phyloP scores from a whole-genome alignment of 23 tunicate genomes.

The Diplosoma virens region DNA sequence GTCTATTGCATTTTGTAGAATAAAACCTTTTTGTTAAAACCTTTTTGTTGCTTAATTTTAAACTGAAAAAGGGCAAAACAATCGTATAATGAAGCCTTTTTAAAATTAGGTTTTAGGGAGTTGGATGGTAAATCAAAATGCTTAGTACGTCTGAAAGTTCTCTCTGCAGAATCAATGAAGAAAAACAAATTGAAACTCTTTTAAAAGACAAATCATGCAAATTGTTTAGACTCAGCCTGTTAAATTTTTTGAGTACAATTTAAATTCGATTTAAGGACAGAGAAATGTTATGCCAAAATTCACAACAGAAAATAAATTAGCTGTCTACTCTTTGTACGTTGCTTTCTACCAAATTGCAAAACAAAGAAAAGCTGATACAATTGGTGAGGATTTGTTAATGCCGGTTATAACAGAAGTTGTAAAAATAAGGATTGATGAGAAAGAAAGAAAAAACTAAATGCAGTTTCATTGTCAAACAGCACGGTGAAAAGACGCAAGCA shows the following conservation, averaged over 20 bases:
- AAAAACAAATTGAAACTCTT: not conserved
- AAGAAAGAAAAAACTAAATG: conserved; percentile 1
- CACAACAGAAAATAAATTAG: no score
- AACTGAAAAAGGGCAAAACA: not conserved
- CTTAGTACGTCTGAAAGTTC: no score
- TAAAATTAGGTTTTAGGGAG: conserved; percentile 1
- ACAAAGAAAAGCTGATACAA: no score
- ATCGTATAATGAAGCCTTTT: no score
- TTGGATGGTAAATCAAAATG: conserved; percentile 20
- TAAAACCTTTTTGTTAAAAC: not conserved
- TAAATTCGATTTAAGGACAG: no score
- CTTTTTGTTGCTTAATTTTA: no score
- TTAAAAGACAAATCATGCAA: not conserved
- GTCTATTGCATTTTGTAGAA: not conserved
- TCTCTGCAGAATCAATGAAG: no score
- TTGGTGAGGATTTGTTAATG: no score
- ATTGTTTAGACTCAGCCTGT: conserved; percentile 13
- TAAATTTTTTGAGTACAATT: conserved; percentile 22
- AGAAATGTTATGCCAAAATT: no score
- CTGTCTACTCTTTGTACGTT: no score
- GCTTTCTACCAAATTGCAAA: no score
- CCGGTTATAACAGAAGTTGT: conserved; percentile 3
- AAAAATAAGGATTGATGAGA: not conserved
- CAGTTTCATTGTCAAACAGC: no score
- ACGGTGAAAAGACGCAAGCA: conserved; percentile 3